Base-by-base conservation (phyloP, 2,888 invertebrate genomes). In the Hyppa rectilinea region DNA sequence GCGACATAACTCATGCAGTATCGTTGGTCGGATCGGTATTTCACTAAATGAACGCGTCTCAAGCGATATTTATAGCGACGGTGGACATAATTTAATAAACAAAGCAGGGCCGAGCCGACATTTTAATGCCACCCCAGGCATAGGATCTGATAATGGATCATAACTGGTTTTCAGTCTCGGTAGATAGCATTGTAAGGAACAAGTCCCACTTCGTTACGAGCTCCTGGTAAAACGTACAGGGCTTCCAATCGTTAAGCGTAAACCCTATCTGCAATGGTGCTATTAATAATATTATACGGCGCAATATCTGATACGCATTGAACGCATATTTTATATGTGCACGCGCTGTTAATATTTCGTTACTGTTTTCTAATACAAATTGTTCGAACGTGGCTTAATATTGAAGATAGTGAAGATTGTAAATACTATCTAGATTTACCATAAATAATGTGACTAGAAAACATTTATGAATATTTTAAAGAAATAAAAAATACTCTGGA, bases 71-170 rank as follows among this genome's bases (percentile, higher is more conserved):
- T 94, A 95, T 95, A 93, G 94, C 89, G 86, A 85, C 90, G 90
- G 92, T 91, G 93, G 94, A 95, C 95, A 95, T 95, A 95, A 95
- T 96, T 95, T 96, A 96, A 96, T 96, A 96, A 96, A 96, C 96
- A 95, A 96, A 95, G 95, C 95, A 94, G 94, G 89, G 85, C 88
- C 91, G 84, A 89, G 90, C 89, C 87, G 91, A 93, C 92, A 88
- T 92, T 94, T 95, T 95, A 95, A 92, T 93, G 92, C 93, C 95
- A 95, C 95, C 95, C 93, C 92, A 86, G 92, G 93, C 93, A 91
- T 91, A 90, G 91, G 91, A 95, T 96, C 95, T 92, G 96, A 96
- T 96, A 96, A 92, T 93, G 93, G 89, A 90, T 93, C 94, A 93
- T 93, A 96, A 96, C 96, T 92, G 95, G 96, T 95, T 95, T 84